Base-by-base conservation (phyloP, 2,113 vertebrate species). In the Hemibagrus wyckioides region DNA sequence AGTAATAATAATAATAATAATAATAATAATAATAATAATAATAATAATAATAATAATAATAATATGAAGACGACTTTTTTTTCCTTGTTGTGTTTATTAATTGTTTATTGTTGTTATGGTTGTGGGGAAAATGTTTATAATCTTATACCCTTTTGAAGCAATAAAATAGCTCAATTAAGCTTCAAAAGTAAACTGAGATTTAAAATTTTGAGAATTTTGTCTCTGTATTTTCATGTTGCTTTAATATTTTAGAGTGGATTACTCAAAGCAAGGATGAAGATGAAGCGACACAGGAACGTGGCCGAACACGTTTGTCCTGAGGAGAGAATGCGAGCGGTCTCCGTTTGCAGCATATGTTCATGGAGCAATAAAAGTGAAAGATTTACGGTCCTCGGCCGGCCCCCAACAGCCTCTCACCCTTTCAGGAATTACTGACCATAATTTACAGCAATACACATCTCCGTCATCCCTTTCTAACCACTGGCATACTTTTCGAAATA, bases 361-460 rank as follows among this genome's bases (percentile, higher is more conserved):
- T 95, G 96, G 96, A 96, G 98, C 96, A 97, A 99, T 99, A 99
- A 99, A 99, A 98, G 95, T 96, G 97, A 97, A 97, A 99, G 98
- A 99, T 99, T 99, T 99, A 99, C 98, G 97, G 96, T 97, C 96
- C 95, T 96, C 95, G 96, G 94, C 95, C 96, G 96, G 95, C 97
- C 97, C 94, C 96, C 97, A 96, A 95, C 97, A 97, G 97, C 95
- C 96, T 98, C 94, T 93, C 97, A 96, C 96, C 97, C 97, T 99
- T 99, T 97, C 96, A 99, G 96, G 97, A 98, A 98, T 99, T 97
- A 97, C 98, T 96, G 96, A 95, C 94, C 95, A 96, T 99, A 98
- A 99, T 99, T 99, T 99, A 99, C 98, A 97, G 96, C 97, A 90
- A 94, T 96, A 94, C 94, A 94, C 93, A 95, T 95, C 96, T 96